Conservation (phyloP, 2,113 vertebrate genomes). For the Tinamus guttatus region DNA sequence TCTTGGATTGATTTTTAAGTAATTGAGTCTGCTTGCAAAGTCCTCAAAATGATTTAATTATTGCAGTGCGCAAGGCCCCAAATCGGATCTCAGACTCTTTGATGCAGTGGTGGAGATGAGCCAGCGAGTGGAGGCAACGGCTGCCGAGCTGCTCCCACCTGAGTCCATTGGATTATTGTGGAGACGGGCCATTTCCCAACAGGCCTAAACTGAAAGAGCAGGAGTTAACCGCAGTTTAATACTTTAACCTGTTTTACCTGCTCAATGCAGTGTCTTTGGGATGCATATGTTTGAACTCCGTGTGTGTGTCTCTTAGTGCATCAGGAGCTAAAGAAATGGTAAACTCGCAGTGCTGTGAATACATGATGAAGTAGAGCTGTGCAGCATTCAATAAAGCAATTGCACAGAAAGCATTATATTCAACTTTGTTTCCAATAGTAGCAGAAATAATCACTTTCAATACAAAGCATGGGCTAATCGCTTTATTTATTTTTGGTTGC, state of each 20-base stretch:
- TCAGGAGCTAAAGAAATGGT: not conserved
- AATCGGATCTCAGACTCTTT: slow-evolving; percentile 78
- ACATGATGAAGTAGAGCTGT: slow-evolving; percentile 1
- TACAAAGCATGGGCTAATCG: slow-evolving; percentile 32
- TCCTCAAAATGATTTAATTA: slow-evolving; percentile 78
- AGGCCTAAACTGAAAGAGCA: slow-evolving; percentile 56
- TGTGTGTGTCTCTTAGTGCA: not conserved
- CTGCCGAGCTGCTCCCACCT: slow-evolving; percentile 29
- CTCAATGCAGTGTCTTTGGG: slow-evolving; percentile 35
- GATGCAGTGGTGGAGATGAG: slow-evolving; percentile 48
- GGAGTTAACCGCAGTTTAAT: slow-evolving; percentile 21
- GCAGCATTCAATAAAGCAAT: slow-evolving; percentile 44
- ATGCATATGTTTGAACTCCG: not conserved
- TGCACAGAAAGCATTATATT: slow-evolving; percentile 41
- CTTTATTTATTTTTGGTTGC: not conserved
- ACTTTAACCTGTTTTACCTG: not conserved
- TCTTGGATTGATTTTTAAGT: slow-evolving; percentile 71
- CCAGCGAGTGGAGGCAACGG: slow-evolving; percentile 56
- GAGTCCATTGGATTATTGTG: slow-evolving; percentile 15
- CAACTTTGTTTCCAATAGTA: slow-evolving; percentile 12
- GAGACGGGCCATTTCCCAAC: slow-evolving; percentile 2
- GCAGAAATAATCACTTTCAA: slow-evolving; percentile 48
- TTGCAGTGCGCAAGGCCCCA: slow-evolving; percentile 56
- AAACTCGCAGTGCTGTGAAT: not conserved
- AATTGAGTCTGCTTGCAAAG: slow-evolving; percentile 71